These are phyloP conservation scores for Caenorhabditis sinica DNA, from an alignment of 2,888 invertebrate genomes.

Conservation along the genomic window DNA sequence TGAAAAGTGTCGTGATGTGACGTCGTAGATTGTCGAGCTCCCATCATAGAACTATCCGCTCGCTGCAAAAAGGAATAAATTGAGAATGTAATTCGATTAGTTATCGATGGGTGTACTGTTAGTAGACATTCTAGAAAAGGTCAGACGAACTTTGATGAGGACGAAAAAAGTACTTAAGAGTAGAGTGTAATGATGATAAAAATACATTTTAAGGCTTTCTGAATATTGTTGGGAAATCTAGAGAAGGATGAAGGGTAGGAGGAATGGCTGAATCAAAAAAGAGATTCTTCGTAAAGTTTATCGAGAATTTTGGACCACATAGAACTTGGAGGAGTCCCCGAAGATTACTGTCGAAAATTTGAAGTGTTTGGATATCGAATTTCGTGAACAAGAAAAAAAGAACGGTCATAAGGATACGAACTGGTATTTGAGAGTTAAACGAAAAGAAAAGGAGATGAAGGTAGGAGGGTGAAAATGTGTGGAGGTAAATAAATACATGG, in stretches of 20 bases:
- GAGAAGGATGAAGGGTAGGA: too few relatives aligned
- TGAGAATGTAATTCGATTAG: constrained; percentile 24
- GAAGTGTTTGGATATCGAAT: background rate
- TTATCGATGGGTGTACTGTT: constrained; percentile 33
- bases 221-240: too few relatives aligned
- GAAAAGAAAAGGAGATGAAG: constrained; percentile 16
- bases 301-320: too few relatives aligned
- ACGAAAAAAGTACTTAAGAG: constrained; percentile 1
- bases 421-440: constrained; percentile 22
- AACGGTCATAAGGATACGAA: constrained; percentile 11
- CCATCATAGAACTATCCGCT: constrained; percentile 67
- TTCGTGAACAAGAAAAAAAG: background rate
- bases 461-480: constrained; percentile 22
- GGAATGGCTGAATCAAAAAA: too few relatives aligned
- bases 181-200: constrained; percentile 3
- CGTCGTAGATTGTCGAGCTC: constrained; percentile 69
- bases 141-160: constrained; percentile 43
- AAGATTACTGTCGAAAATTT: background rate
- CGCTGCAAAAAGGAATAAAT: constrained; percentile 46
- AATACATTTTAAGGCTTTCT: constrained; percentile 2
- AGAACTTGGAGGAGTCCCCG: background rate
- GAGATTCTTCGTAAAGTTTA: background rate
- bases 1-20: constrained; percentile 67
- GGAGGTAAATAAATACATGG: constrained; percentile 63
- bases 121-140: constrained; percentile 13